Evolutionary conservation across 2,888 invertebrate genomes (phyloP).

Genomic region (Drosophila pseudotalamancana): DNA sequence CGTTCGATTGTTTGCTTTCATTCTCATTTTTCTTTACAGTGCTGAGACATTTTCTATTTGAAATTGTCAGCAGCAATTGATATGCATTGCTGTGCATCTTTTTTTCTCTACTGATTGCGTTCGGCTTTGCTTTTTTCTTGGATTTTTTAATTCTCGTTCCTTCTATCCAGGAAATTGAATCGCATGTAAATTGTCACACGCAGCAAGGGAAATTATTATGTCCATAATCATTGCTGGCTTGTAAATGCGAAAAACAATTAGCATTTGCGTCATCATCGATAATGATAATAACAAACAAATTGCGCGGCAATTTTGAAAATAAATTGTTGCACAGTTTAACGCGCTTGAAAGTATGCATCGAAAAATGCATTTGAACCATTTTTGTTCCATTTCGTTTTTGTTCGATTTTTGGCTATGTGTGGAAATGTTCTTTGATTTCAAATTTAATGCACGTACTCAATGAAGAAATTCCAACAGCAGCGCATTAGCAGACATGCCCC

Average conservation of each 20-base stretch:
- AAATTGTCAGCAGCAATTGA: constrained; percentile 78
- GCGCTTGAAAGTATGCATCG: constrained; percentile 57
- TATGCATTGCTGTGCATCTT: constrained; percentile 54
- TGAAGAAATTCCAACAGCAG: constrained; percentile 82
- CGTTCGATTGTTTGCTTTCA: constrained; percentile 25
- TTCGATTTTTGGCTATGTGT: constrained; percentile 39
- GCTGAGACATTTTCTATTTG: constrained; percentile 76
- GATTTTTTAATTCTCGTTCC: neutral
- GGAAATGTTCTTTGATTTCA: constrained; percentile 64
- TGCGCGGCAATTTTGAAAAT: constrained; percentile 15
- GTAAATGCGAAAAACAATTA: constrained; percentile 59
- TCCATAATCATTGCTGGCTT: constrained; percentile 23
- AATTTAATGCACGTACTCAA: constrained; percentile 82
- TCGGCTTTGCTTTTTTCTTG: constrained; percentile 34
- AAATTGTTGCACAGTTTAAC: constrained; percentile 52
- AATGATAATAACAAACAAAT: constrained; percentile 26
- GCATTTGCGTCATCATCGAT: constrained; percentile 11
- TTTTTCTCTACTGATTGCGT: constrained; percentile 49
- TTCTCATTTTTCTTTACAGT: constrained; percentile 37
- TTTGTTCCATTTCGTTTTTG: neutral
- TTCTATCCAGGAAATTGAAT: constrained; percentile 31
- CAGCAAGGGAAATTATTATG: constrained; percentile 7
- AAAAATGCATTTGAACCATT: constrained; percentile 60
- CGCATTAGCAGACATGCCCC: constrained; percentile 76
- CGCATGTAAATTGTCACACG: constrained; percentile 25